Conservation (phyloP, 2,888 invertebrate species). For the Acrobasis consociella region DNA sequence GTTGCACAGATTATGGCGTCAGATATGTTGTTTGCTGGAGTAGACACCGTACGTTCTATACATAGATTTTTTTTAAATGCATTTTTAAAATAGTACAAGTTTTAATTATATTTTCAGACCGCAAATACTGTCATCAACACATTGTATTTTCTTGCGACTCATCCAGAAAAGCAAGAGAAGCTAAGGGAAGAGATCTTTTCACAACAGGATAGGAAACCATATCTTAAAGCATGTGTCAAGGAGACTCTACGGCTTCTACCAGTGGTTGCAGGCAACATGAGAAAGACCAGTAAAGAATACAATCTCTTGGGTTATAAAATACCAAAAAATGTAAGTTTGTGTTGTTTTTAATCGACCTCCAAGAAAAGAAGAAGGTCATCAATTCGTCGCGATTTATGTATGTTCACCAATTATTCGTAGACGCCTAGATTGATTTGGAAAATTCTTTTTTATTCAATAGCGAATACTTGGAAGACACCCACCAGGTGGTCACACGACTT, state of each 20-base stretch:
- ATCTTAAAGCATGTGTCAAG: conserved; percentile 87
- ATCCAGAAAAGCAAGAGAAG: conserved; percentile 51
- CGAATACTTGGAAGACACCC: too few relatives aligned
- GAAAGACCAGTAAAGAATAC: conserved; percentile 76
- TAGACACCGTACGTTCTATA: conserved; percentile 83
- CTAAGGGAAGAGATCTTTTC: conserved; percentile 81
- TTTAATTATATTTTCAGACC: conserved; percentile 61
- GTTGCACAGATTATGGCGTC: conserved; percentile 85
- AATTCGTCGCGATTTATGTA: too few relatives aligned
- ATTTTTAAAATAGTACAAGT: not conserved
- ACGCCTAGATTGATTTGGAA: too few relatives aligned
- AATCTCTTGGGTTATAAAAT: conserved; percentile 81
- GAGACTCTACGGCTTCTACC: conserved; percentile 85
- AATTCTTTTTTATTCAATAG: too few relatives aligned
- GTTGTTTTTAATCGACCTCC: not conserved
- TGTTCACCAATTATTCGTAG: too few relatives aligned
- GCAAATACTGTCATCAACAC: conserved; percentile 78
- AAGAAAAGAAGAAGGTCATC: too few relatives aligned
- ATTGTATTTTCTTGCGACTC: conserved; percentile 77
- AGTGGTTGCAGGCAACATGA: conserved; percentile 80
- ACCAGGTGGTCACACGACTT: too few relatives aligned
- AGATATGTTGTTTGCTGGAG: conserved; percentile 86
- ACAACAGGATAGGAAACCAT: conserved; percentile 67
- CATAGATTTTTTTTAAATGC: not conserved
- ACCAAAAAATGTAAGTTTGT: conserved; percentile 77